Evolutionary conservation across 2,113 vertebrate genomes (phyloP), one percentile per base, ranked within the genome.

Genomic region (Poeciliopsis turrubarensis): DNA sequence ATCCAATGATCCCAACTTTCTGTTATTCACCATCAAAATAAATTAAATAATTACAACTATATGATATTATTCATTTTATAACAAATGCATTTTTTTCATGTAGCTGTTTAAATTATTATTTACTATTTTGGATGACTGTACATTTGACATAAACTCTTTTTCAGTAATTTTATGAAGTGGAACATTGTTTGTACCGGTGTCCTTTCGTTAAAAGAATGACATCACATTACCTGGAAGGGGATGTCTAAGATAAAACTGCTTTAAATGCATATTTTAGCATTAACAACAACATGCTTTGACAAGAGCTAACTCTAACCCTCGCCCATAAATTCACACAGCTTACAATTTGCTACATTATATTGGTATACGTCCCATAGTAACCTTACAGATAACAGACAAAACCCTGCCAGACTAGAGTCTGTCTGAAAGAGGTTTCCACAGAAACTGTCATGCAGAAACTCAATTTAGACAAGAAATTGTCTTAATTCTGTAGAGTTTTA

Each of bases 401-500:
- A 44, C 15, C 41, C 44, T 17, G 44, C 51, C 7, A 6, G 51
- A 57, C 22, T 63, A 22, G 30, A 27, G 31, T 77, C 32, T 44
- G 57, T 67, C 47, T 73, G 54, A 65, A 71, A 51, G 61, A 54
- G 25, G n/a, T 15, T 41, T 22, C 63, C 65, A 17, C 39, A 68
- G 63, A 79, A 79, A 60, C 63, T 64, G 68, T 65, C 84, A 77
- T 65, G 62, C 68, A 85, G 70, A 77, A 86, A 72, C 60, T 17
- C 19, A 57, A 57, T 57, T 57, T n/a, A 57, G 22, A 22, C 22
- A 57, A 25, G 9, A 57, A n/a, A 57, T n/a, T 68, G 34, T 76
- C 37, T 41, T 60, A 82, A 85, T 70, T 68, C 87, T 86, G 72
- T 15, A 27, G 87, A 79, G 83, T 81, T 60, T 10, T 39, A 68